Evolutionary conservation across 2,113 vertebrate genomes (phyloP).

Genomic region (Burhinus bistriatus): DNA sequence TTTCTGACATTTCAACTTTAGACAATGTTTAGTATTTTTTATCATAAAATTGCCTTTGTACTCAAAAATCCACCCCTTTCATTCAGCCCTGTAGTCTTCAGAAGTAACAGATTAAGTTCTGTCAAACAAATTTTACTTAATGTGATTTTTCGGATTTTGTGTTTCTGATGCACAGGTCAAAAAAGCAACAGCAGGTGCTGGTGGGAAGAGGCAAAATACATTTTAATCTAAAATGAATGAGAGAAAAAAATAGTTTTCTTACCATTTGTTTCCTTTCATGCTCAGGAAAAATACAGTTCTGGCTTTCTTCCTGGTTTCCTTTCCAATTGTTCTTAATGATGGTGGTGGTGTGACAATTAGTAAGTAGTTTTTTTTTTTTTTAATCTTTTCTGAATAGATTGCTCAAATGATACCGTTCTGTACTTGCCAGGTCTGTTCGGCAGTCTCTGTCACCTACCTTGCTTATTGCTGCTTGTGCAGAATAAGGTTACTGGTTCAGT

Average conservation of each 20-base stretch:
- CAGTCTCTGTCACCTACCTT: not conserved
- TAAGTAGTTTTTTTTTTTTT: not conserved
- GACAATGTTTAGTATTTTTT: not conserved
- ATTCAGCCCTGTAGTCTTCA: not conserved
- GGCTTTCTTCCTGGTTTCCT: slow-evolving; percentile 17
- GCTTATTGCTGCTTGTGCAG: not conserved
- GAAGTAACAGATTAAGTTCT: not conserved
- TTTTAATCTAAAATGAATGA: not conserved
- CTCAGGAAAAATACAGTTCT: not conserved
- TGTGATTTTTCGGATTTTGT: not conserved
- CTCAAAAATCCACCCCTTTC: not conserved
- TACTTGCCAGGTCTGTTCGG: not conserved
- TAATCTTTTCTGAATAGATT: not conserved
- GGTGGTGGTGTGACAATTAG: not conserved
- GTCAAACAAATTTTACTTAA: not conserved
- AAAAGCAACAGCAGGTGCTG: not conserved
- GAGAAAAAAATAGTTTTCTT: not conserved
- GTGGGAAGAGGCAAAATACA: not conserved
- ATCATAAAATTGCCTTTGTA: not conserved
- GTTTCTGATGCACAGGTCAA: not conserved
- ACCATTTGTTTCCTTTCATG: not conserved
- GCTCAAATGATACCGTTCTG: not conserved
- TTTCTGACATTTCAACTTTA: not conserved
- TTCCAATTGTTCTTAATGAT: slow-evolving; percentile 14
- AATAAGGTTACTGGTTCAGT: not conserved